Base-by-base conservation (phyloP, 2,888 invertebrate genomes). In the Drosophila helvetica region DNA sequence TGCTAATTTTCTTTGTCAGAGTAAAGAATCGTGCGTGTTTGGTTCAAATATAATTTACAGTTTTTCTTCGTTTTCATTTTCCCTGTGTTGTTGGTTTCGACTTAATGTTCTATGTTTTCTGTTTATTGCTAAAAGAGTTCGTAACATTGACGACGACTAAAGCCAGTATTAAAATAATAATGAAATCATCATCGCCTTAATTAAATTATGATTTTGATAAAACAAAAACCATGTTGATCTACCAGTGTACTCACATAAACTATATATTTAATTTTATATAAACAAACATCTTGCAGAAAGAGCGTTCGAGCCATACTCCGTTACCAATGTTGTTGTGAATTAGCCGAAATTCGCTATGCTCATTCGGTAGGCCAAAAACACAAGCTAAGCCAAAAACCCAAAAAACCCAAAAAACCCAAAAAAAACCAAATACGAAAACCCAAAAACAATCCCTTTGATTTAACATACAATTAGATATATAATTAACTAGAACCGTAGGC, bases 281-380 rank as follows among this genome's bases (percentile, higher is more conserved):
- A 85, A 83, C 78, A 80, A 86, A 88, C 75, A 81, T 90, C 89
- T 92, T 92, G 90, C 92, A 92, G 92, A 92, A 92, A 92, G 91
- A 91, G 91, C 91, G 92, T 92, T 91, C 92, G 92, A 87, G 92
- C 92, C 90, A 91, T 92, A 86, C 91, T 92, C 83, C 92, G 92
- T 88, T 92, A 92, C 90, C 92, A 92, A 91, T 92, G 92, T 92
- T 92, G 92, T 92, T 92, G 92, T 90, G 92, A 92, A 90, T 92
- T 92, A 90, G 92, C 91, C 81, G 92, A 92, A 91, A 91, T 92
- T 90, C 91, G 91, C 90, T 92, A 92, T 89, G 89, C 91, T 88
- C 91, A 92, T 90, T 91, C 92, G 92, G 92, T 92, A 92, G 91
- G 92, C 90, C 84, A 90, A 78, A 79, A 78, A 83, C 74, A 79